phyloP scores from a whole-genome alignment of 23 tunicate species.

The Trididemnum miniatum region DNA sequence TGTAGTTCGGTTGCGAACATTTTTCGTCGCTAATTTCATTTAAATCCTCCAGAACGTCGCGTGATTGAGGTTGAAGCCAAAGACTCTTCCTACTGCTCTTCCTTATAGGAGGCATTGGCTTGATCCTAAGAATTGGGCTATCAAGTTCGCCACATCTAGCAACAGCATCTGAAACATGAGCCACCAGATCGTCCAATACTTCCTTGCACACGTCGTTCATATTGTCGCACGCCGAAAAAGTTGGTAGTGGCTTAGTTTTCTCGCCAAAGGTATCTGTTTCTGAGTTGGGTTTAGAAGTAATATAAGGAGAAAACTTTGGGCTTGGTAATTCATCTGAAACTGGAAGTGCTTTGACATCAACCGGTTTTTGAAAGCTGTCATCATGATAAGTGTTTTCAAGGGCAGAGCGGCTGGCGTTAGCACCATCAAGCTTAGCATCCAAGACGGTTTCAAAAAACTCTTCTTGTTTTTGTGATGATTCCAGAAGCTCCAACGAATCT shows the following conservation, averaged over 20 bases:
- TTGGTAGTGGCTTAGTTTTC: no score
- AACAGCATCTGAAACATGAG: neutral
- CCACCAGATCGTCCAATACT: neutral
- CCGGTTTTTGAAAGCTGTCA: neutral
- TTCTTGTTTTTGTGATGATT: constrained; percentile 12
- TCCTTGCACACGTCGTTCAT: neutral
- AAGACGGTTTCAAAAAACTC: constrained; percentile 2
- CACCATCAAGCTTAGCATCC: constrained; percentile 9
- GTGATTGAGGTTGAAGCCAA: neutral
- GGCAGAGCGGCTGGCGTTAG: neutral
- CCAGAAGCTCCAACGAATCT: neutral
- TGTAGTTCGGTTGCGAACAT: neutral
- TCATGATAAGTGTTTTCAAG: neutral
- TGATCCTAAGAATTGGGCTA: neutral
- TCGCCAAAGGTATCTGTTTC: neutral
- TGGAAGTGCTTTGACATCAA: neutral
- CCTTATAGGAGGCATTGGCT: neutral
- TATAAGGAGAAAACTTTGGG: neutral
- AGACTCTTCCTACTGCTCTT: neutral
- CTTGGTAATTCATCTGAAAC: neutral
- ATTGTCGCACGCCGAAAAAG: neutral
- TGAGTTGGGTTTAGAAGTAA: no score
- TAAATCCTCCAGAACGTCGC: neutral
- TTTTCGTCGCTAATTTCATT: neutral
- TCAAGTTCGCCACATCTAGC: neutral